phyloP scores from a whole-genome alignment of 2,888 invertebrate species.

The Agrochola circellaris region DNA sequence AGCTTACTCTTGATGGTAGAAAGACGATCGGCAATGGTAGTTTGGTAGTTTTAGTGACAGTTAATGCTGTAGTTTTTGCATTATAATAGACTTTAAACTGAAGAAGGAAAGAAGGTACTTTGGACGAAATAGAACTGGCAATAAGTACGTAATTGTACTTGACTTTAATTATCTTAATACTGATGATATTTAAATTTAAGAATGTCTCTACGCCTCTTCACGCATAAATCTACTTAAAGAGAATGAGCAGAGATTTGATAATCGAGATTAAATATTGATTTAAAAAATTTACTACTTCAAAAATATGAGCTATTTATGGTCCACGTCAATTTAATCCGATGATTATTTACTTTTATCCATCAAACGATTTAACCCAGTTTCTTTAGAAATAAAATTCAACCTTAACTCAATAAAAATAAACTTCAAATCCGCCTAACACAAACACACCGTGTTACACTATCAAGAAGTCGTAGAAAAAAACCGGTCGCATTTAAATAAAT shows the following conservation, averaged over 20 bases:
- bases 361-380: constrained; percentile 28
- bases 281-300: constrained; percentile 3
- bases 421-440: background rate
- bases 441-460: constrained; percentile 36
- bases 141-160: constrained; percentile 27
- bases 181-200: constrained; percentile 11
- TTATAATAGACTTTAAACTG: constrained; percentile 33
- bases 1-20: constrained; percentile 44
- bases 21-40: constrained; percentile 40
- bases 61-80: constrained; percentile 42
- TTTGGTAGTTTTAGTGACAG: constrained; percentile 43
- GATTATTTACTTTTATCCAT: constrained; percentile 23
- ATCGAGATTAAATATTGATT: constrained; percentile 1
- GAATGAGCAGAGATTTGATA: background rate
- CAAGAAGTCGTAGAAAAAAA: constrained; percentile 49
- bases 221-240: background rate
- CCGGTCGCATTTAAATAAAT: constrained; percentile 60
- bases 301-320: constrained; percentile 19
- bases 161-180: constrained; percentile 10
- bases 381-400: background rate
- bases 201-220: background rate
- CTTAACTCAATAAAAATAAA: background rate
- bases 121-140: constrained; percentile 35
- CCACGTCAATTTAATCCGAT: constrained; percentile 24
- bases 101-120: constrained; percentile 30